These are phyloP conservation scores for Heliconius congener DNA, from an alignment of 1,140 invertebrate species.

Conservation along the genomic window DNA sequence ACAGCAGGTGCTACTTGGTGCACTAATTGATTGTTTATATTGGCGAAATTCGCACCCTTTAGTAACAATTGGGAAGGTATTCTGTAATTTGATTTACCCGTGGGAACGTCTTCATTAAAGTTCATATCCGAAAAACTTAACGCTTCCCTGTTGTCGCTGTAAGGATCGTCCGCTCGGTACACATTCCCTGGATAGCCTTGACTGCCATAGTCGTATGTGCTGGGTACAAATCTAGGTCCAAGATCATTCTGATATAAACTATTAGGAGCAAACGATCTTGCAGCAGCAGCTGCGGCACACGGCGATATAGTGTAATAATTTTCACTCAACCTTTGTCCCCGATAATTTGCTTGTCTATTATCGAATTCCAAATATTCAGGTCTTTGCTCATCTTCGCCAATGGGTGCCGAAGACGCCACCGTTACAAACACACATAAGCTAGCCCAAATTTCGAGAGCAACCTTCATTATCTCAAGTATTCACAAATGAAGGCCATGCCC, in stretches of 20 bases:
- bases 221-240: conserved; percentile 14
- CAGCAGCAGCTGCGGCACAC: conserved; percentile 40
- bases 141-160: conserved; percentile 47
- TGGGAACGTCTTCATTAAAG: conserved; percentile 45
- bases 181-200: conserved; percentile 36
- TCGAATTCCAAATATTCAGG: conserved; percentile 8
- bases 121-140: conserved; percentile 58
- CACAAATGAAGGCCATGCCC: conserved; percentile 38
- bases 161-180: conserved; percentile 50
- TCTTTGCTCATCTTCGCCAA: conserved; percentile 24
- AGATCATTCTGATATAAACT: conserved; percentile 17
- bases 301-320: conserved; percentile 33
- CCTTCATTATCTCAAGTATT: conserved; percentile 53
- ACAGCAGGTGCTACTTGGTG: conserved; percentile 31
- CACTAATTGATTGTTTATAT: conserved; percentile 25
- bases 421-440: conserved; percentile 38
- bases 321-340: conserved; percentile 30
- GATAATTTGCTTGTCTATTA: conserved; percentile 28
- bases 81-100: conserved; percentile 43
- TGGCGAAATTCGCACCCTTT: conserved; percentile 13
- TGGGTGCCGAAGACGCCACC: conserved; percentile 42
- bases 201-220: conserved; percentile 41
- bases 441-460: conserved; percentile 39
- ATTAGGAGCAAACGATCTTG: conserved; percentile 20
- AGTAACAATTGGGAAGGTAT: conserved; percentile 5